Conservation (phyloP, 2,113 vertebrate genomes). For the Neodon shergylaensis region DNA sequence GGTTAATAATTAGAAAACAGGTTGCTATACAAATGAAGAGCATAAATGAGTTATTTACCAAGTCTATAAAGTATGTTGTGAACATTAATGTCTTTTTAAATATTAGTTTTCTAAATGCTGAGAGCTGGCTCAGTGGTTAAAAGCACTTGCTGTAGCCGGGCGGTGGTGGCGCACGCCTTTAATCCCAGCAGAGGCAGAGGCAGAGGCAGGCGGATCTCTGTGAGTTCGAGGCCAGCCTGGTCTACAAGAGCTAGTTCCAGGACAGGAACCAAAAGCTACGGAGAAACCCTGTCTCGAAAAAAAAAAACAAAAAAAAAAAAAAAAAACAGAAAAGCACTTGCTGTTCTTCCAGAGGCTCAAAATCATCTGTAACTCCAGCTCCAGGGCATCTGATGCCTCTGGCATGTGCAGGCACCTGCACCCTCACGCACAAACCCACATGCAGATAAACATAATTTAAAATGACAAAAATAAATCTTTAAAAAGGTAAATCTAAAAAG, state of each 20-base stretch:
- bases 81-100: background rate
- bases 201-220: no score
- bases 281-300: no score
- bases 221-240: no score
- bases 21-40: background rate
- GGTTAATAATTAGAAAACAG: background rate
- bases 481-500: background rate
- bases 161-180: no score
- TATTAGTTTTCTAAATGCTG: background rate
- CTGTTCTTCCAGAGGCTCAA: background rate
- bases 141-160: background rate
- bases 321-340: background rate
- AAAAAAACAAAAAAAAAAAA: no score
- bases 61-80: background rate
- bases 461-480: background rate
- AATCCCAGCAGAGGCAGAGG: no score
- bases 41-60: background rate
- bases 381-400: background rate
- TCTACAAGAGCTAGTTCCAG: no score
- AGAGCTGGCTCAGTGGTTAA: background rate
- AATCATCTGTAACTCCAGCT: background rate
- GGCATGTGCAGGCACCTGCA: background rate
- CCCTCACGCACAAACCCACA: background rate
- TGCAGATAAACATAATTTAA: background rate
- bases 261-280: no score